These are phyloP conservation scores for Tokudaia muenninki DNA, from an alignment of 2,797 vertebrate species.

Conservation along the genomic window DNA sequence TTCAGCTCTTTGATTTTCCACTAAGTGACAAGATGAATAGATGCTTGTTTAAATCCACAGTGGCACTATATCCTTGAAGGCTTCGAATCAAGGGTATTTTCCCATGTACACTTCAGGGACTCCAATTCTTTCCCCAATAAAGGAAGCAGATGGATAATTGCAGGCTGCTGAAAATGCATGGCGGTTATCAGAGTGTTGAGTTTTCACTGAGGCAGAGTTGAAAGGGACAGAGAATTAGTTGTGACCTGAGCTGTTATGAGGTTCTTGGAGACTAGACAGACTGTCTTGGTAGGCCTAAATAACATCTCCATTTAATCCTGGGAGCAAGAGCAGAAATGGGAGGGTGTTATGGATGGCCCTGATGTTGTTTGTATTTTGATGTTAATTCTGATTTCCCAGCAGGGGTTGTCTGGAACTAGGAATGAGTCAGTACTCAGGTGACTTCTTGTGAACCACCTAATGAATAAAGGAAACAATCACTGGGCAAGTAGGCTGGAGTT, in stretches of 20 bases:
- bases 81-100: neutral
- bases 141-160: neutral
- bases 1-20: constrained; percentile 20
- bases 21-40: neutral
- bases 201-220: neutral
- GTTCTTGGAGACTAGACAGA: neutral
- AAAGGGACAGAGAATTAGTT: neutral
- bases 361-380: too few relatives aligned
- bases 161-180: neutral
- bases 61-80: neutral
- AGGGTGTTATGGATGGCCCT: too few relatives aligned
- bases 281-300: neutral
- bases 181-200: neutral
- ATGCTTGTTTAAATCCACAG: neutral
- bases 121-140: neutral
- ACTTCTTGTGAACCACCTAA: too few relatives aligned
- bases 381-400: too few relatives aligned
- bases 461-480: too few relatives aligned
- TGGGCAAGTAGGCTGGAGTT: too few relatives aligned
- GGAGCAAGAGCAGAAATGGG: neutral
- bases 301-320: neutral
- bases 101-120: neutral
- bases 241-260: neutral
- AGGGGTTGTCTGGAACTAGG: too few relatives aligned
- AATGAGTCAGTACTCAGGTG: too few relatives aligned